Conservation (phyloP, 1,140 invertebrate species). For the Cecropterus lyciades region DNA sequence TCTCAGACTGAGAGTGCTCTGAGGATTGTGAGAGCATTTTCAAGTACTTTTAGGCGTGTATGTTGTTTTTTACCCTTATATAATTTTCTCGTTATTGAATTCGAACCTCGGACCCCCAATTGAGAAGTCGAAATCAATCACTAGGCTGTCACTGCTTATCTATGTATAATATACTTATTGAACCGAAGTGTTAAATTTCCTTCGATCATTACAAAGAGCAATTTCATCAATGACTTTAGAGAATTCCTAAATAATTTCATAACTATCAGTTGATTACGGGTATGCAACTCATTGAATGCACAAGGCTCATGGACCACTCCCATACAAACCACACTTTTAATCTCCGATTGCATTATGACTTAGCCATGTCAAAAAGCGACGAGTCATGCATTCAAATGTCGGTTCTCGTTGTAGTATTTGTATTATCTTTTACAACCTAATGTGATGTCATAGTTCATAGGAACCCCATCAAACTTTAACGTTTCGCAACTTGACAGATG, state of each 20-base stretch:
- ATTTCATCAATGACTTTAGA: not conserved
- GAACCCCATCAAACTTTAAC: slow-evolving; percentile 53
- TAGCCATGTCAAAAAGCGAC: slow-evolving; percentile 54
- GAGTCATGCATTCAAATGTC: slow-evolving; percentile 70
- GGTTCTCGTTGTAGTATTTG: slow-evolving; percentile 68
- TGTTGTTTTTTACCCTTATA: too few species aligned
- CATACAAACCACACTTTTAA: slow-evolving; percentile 33
- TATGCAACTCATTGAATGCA: slow-evolving; percentile 43
- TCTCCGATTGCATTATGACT: slow-evolving; percentile 62
- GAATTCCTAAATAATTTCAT: not conserved
- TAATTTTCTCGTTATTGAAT: too few species aligned
- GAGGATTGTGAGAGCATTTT: too few species aligned
- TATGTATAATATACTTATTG: too few species aligned
- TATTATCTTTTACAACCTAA: slow-evolving; percentile 60
- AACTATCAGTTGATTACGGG: slow-evolving; percentile 14
- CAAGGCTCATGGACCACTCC: slow-evolving; percentile 10
- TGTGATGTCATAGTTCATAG: slow-evolving; percentile 72
- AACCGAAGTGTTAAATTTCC: too few species aligned
- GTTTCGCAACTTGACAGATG: slow-evolving; percentile 63
- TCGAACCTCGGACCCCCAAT: too few species aligned
- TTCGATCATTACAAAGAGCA: not conserved
- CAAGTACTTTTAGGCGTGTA: too few species aligned
- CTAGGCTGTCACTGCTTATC: too few species aligned
- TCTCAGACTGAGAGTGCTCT: too few species aligned
- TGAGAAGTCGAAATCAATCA: too few species aligned